Conservation (phyloP, 2,797 vertebrate species). For the Catostomus latipinnis region DNA sequence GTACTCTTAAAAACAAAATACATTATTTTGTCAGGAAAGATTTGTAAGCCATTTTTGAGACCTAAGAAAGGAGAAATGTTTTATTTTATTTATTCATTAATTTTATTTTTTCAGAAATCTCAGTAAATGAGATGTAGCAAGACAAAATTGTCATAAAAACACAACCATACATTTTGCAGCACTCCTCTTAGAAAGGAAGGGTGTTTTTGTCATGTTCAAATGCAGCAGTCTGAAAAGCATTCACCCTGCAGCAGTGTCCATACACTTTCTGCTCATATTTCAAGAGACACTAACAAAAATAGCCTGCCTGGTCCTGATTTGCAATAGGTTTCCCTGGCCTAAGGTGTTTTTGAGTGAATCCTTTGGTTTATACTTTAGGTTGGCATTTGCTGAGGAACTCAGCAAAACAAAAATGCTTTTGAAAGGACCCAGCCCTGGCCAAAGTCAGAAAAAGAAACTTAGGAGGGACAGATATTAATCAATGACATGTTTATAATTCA, state of each 20-base stretch:
- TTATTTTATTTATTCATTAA: too few relatives aligned
- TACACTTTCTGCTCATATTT: constrained; percentile 63
- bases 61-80: neutral
- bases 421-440: neutral
- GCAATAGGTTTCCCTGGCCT: constrained; percentile 17
- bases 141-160: neutral
- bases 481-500: constrained; percentile 53
- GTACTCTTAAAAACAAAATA: neutral
- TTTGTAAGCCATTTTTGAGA: neutral
- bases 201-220: constrained; percentile 33
- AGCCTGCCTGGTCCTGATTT: constrained; percentile 13
- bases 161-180: neutral
- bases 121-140: neutral
- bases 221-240: constrained; percentile 39
- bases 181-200: constrained; percentile 11
- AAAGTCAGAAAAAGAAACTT: constrained; percentile 41
- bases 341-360: constrained; percentile 27
- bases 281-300: constrained; percentile 52
- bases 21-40: neutral
- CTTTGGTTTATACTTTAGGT: constrained; percentile 44
- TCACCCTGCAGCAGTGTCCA: constrained; percentile 43
- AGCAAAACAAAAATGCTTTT: constrained; percentile 33
- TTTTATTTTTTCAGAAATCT: neutral
- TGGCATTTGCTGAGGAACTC: neutral
- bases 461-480: constrained; percentile 50